Base-by-base conservation (phyloP, 2,113 vertebrate species). In the Suricata suricatta region DNA sequence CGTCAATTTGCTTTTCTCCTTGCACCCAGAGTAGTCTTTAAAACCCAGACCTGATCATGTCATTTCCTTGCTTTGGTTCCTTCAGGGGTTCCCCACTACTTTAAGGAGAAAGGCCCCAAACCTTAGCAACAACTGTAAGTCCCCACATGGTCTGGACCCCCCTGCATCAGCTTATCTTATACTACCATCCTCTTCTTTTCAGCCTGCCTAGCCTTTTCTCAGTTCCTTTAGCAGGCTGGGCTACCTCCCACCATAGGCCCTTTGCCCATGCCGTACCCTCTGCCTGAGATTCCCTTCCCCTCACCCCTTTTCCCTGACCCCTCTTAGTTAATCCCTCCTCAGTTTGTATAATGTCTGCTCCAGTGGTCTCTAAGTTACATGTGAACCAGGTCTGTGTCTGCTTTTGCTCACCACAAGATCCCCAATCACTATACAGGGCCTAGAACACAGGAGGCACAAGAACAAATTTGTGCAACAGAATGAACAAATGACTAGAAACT, bases 91-190 rank as follows among this genome's bases (percentile, higher is more conserved):
- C 17, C 54, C 4, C 0, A 7, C 0, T 68, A 16, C 66, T 57
- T 81, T 79, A 38, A 63, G 21, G 27, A 91, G 31, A 80, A 96
- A 68, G 17, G 3, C 38, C 31, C 5, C 4, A 71, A 81, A 35
- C 15, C 38, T 93, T 33, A 85, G 31, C 8, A 25, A 76, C 72
- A 93, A 27, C 35, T 33, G 1, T 7, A 33, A 38, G 66, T 50
- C 2, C 17, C 21, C 25, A 12, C 5, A 0, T n/a, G 23, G 35
- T 52, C 63, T 54, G 17, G 47, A 1, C 35, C 31, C 7, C 1
- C 50, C n/a, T 16, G 16, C 10, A 7, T 21, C 15, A 35, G 77
- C 8, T 77, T 50, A 69, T 31, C 54, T 6, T 33, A 10, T 4
- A 14, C 6, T 11, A 6, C 13, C 44, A 29, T 25, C 84, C 25